These are phyloP conservation scores for Holothuria leucospilota DNA, from an alignment of 53 echinoderm and acorn worm species.

Conservation along the genomic window DNA sequence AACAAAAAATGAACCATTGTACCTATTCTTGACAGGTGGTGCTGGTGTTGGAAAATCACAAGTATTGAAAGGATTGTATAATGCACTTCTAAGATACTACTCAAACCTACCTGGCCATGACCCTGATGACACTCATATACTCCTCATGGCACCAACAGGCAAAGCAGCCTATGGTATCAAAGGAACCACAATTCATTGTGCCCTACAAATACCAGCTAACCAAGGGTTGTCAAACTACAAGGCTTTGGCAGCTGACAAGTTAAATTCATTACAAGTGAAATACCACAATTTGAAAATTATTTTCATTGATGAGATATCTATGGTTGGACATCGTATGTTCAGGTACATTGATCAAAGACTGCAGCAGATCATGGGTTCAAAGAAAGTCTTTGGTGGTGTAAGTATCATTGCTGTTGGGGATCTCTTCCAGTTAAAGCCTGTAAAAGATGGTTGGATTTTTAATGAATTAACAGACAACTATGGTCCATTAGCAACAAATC, in stretches of 20 bases:
- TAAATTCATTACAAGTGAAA: slow-evolving; percentile 60
- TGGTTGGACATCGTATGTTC: neutral
- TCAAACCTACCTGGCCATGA: slow-evolving; percentile 30
- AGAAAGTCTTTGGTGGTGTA: slow-evolving; percentile 64
- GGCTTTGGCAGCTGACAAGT: neutral
- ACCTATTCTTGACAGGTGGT: neutral
- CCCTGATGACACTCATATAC: slow-evolving; percentile 33
- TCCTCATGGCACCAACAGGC: slow-evolving; percentile 61
- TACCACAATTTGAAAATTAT: slow-evolving; percentile 44
- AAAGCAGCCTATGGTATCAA: slow-evolving; percentile 54
- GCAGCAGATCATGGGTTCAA: slow-evolving; percentile 59
- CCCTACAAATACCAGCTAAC: slow-evolving; percentile 57
- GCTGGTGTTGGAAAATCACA: slow-evolving; percentile 17
- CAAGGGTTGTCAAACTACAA: slow-evolving; percentile 11
- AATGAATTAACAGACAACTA: slow-evolving; percentile 23
- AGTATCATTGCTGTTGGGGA: slow-evolving; percentile 57
- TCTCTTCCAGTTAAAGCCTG: slow-evolving; percentile 36
- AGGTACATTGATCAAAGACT: slow-evolving; percentile 55
- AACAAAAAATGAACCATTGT: slow-evolving; percentile 49
- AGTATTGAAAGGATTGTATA: slow-evolving; percentile 5
- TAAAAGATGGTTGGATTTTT: slow-evolving; percentile 61
- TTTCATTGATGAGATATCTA: slow-evolving; percentile 47
- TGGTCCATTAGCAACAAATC: slow-evolving; percentile 40
- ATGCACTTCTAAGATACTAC: slow-evolving; percentile 38
- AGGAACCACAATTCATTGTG: slow-evolving; percentile 50